Evolutionary conservation across 2,888 invertebrate genomes (phyloP).

Genomic region (Cephus runcator): DNA sequence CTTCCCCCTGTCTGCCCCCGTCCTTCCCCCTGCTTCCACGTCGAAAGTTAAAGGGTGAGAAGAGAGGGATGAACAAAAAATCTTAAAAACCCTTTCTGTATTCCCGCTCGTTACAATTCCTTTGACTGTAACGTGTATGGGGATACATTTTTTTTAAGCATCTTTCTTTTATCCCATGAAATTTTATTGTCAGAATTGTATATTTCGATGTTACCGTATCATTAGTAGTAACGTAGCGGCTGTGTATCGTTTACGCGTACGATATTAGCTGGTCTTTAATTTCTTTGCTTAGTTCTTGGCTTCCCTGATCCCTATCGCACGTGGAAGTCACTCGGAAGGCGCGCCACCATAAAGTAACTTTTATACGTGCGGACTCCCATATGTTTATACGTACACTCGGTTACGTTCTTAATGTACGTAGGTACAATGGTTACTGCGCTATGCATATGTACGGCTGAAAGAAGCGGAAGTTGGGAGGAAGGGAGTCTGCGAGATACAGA

Average conservation of each 20-base stretch:
- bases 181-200: slow-evolving; percentile 2
- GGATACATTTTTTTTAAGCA: slow-evolving; percentile 18
- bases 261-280: slow-evolving; percentile 11
- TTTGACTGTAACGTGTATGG: slow-evolving; percentile 8
- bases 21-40: slow-evolving; percentile 19
- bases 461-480: neutral
- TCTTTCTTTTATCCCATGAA: slow-evolving; percentile 4
- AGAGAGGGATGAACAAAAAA: neutral
- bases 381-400: neutral
- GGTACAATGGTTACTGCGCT: neutral
- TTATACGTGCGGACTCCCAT: slow-evolving; percentile 9
- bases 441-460: neutral
- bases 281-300: slow-evolving; percentile 18
- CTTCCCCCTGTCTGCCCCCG: neutral
- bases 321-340: slow-evolving; percentile 24
- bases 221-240: neutral
- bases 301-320: slow-evolving; percentile 29
- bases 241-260: neutral
- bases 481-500: neutral
- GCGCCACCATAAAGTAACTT: slow-evolving; percentile 26
- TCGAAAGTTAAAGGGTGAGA: neutral
- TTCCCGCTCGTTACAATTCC: neutral
- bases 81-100: slow-evolving; percentile 4
- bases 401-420: neutral
- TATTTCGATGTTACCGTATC: neutral